Conservation (phyloP, 2,797 vertebrate species). For the Girardinus metallicus region DNA sequence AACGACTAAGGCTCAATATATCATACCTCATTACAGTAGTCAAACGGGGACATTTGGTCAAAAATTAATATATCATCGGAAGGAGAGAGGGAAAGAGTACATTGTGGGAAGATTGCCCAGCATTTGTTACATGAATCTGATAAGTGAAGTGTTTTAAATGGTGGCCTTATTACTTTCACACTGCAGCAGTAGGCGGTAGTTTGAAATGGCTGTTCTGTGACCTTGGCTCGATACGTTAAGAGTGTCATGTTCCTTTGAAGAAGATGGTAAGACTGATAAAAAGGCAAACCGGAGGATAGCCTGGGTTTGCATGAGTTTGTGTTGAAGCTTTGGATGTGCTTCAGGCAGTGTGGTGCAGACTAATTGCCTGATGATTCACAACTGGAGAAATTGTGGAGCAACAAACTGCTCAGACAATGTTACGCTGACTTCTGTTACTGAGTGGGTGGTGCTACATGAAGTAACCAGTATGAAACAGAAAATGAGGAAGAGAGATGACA, state of each 20-base stretch:
- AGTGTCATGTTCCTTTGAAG: constrained; percentile 46
- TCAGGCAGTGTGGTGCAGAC: constrained; percentile 46
- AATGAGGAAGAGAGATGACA: neutral
- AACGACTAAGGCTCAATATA: constrained; percentile 88
- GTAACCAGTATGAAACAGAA: constrained; percentile 33
- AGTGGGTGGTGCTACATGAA: constrained; percentile 44
- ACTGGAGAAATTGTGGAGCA: constrained; percentile 34
- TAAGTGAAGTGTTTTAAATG: constrained; percentile 71
- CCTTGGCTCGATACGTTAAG: constrained; percentile 69
- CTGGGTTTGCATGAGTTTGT: constrained; percentile 39
- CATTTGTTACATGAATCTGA: constrained; percentile 74
- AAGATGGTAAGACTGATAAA: constrained; percentile 49
- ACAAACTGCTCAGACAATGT: constrained; percentile 29
- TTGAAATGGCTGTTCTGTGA: constrained; percentile 73
- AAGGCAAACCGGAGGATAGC: constrained; percentile 37
- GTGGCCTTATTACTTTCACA: constrained; percentile 73
- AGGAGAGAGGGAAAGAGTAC: constrained; percentile 52
- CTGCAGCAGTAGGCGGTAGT: constrained; percentile 56
- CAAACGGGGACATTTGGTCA: constrained; percentile 85
- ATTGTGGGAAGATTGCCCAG: constrained; percentile 66
- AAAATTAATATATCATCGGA: constrained; percentile 83
- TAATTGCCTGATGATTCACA: constrained; percentile 68
- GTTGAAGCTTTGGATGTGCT: constrained; percentile 38
- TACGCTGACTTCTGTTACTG: constrained; percentile 39
- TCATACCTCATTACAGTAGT: constrained; percentile 89